Base-by-base conservation (phyloP, 2,888 invertebrate species). In the Onchidella celtica region DNA sequence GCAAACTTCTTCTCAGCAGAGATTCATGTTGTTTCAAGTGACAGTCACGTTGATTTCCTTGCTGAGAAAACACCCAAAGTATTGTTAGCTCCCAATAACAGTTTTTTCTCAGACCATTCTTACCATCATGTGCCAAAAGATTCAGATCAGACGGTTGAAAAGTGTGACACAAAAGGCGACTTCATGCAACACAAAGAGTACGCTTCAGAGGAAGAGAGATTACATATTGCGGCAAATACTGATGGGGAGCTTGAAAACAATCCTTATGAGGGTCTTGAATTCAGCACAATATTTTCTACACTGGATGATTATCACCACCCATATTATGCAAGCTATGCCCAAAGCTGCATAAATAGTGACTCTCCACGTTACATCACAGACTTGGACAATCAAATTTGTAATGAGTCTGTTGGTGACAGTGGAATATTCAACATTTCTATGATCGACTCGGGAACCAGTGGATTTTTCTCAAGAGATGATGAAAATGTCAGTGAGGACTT, bases 221-320 rank as follows among this genome's bases (percentile, higher is more conserved):
- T n/a, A n/a, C n/a, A n/a, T n/a, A n/a, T n/a, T 1, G 29, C 32
- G 47, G 2, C 40, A 47, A 65, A 63, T 24, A 32, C n/a, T 6
- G 36, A 63, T 32, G 65, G 40, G 14, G 75, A 65, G n/a, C 65
- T 68, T 77, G 27, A 68, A 14, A 27, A 24, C 32, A 57, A 57
- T 14, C 66, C 47, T 11, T 77, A 77, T 66, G 68, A 66, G 29
- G 59, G 32, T n/a, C 66, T 36, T 57, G 77, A 77, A 40, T 77
- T 68, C 55, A 77, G 77, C 27, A 68, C 21, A 3, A 68, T 77
- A n/a, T 77, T 77, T 57, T 68, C 77, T 21, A 59, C 77, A 29
- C 32, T 55, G 21, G 77, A 57, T 21, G 55, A 55, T 34, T 77
- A 77, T 38, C 77, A 77, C 34, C 32, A 40, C 1, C 21, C 65